Base-by-base conservation (phyloP, 2,888 invertebrate species). In the Trissolcus japonicus region DNA sequence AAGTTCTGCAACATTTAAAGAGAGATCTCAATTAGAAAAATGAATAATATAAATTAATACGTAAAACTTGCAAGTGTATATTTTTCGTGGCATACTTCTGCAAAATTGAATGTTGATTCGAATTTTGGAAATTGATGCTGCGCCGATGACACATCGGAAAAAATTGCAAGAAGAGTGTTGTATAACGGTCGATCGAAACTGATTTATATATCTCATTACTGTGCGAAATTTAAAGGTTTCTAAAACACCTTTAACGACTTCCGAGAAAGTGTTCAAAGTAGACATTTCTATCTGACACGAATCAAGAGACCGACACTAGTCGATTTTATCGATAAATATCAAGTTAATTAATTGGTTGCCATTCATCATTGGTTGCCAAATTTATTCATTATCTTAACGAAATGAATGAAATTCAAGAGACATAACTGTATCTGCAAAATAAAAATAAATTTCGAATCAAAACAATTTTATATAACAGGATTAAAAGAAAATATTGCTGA, bases 191-290 rank as follows among this genome's bases (percentile, higher is more conserved):
- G 68, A 75, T 68, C 53, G 61, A 75, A 68, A 56, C 63, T 48
- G 50, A 56, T 50, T 67, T 57, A 62, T 41, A 40, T 41, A 62
- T 67, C 57, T 51, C 35, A 48, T 67, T 67, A 57, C 40, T 74
- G 40, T 43, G 46, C 41, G 61, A 68, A 75, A 63, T 75, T 75
- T 68, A 40, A 17, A 75, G 75, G 75, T 75, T 75, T 75, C 68
- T 59, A 75, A 51, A 74, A 68, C 54, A 73, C 63, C 57, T 59
- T 54, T 48, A 68, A 59, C 56, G 56, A 68, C 69, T 76, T 69
- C 65, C 75, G 60, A 40, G 59, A 74, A 63, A 76, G 73, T 73
- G 73, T 73, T 73, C 73, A 73, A 53, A 53, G 51, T 63, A 57
- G 62, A 59, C 9, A 62, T 53, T 56, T 62, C 25, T 51, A 51